Percentiles rank a stretch among this genome's conserved stretches.
Conservation (phyloP, 2,113 vertebrate genomes). For the Sturnira hondurensis region DNA sequence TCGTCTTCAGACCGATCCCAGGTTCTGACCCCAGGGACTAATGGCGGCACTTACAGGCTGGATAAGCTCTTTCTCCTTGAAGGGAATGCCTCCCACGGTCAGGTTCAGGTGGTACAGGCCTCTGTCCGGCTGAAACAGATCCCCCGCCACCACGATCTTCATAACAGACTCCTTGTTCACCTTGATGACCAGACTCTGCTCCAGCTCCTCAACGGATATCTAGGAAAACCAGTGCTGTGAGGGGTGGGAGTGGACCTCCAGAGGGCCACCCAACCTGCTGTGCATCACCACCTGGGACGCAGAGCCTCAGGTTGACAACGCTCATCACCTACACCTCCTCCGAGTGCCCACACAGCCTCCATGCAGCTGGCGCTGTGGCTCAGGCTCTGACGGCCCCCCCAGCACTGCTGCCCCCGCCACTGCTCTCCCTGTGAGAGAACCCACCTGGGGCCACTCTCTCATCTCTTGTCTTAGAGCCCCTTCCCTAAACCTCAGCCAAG, state of each 20-base stretch:
- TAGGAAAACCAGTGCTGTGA: slow-evolving; percentile 52
- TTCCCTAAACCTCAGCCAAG: background rate
- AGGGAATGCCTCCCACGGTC: slow-evolving; percentile 95
- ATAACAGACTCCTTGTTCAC: slow-evolving; percentile 96
- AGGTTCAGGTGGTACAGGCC: slow-evolving; percentile 95
- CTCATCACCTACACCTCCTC: background rate
- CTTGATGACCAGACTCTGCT: slow-evolving; percentile 91
- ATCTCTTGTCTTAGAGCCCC: background rate
- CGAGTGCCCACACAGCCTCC: no score
- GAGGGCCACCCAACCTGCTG: background rate
- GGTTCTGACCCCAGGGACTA: background rate
- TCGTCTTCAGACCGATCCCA: rapidly evolving
- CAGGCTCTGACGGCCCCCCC: background rate
- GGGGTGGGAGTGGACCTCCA: background rate
- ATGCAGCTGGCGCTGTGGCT: background rate
- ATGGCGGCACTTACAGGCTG: slow-evolving; percentile 83
- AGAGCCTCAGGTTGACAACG: background rate
- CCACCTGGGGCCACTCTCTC: rapidly evolving
- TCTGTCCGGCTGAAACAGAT: slow-evolving; percentile 89
- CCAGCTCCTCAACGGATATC: slow-evolving; percentile 96
- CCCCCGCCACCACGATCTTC: slow-evolving; percentile 94
- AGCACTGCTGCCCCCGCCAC: rapidly evolving
- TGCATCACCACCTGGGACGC: background rate
- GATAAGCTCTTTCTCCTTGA: slow-evolving; percentile 87
- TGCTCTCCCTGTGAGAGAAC: background rate